These are phyloP conservation scores for Eupithecia pulchellata DNA, from an alignment of 2,888 invertebrate species.

Conservation along the genomic window DNA sequence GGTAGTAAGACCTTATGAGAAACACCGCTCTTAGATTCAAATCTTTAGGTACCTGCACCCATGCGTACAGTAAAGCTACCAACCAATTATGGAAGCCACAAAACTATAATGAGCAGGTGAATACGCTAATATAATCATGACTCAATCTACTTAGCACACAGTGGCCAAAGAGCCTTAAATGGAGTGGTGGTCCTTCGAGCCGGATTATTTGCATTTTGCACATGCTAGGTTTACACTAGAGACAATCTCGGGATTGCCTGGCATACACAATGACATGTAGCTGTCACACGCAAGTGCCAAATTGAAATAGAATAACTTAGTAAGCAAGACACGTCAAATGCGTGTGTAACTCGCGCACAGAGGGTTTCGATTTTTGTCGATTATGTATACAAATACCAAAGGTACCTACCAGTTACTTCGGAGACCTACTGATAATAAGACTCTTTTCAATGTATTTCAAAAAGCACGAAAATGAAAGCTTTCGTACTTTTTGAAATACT, in stretches of 20 bases:
- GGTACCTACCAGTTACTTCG: no score
- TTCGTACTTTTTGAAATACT: no score
- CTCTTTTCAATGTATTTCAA: no score
- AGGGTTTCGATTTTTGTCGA: no score
- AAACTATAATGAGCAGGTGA: conserved; percentile 35
- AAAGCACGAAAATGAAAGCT: no score
- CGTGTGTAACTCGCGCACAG: no score
- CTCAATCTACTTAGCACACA: conserved; percentile 32
- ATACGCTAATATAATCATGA: conserved; percentile 32
- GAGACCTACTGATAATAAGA: no score
- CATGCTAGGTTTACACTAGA: conserved; percentile 1
- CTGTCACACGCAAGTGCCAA: background rate
- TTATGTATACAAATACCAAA: no score
- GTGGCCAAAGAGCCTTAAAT: conserved; percentile 27
- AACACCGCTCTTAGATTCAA: background rate
- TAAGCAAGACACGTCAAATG: no score
- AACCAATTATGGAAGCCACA: conserved; percentile 21
- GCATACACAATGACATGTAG: background rate
- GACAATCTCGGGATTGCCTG: conserved; percentile 1
- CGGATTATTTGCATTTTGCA: conserved; percentile 24
- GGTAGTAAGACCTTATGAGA: no score
- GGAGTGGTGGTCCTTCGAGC: conserved; percentile 26
- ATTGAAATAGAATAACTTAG: background rate
- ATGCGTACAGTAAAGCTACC: background rate
- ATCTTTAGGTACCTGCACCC: background rate